These are phyloP conservation scores for Eidolon dupreanum DNA, from an alignment of 2,797 vertebrate genomes.

Conservation along the genomic window DNA sequence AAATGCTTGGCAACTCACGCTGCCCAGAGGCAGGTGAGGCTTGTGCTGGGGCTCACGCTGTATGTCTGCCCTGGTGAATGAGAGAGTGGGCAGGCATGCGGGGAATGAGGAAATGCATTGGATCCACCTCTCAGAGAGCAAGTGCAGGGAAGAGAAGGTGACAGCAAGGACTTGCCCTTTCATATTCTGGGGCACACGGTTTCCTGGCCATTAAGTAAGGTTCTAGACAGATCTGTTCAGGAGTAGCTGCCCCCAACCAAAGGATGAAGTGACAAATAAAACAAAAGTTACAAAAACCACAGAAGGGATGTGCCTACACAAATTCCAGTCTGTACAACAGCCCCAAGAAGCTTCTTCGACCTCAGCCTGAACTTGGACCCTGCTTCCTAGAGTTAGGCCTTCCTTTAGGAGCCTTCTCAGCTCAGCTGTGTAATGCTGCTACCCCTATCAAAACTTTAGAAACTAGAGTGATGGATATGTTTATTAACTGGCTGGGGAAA, in stretches of 20 bases:
- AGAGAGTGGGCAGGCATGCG: too few relatives aligned
- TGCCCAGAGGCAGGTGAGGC: background rate
- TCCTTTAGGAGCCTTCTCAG: background rate
- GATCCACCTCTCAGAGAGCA: background rate
- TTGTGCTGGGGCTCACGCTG: background rate
- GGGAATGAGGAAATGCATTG: background rate
- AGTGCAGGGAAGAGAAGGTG: background rate
- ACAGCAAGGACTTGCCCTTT: background rate
- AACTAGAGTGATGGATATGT: background rate
- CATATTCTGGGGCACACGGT: background rate
- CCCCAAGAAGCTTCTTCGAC: background rate
- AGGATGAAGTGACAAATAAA: background rate
- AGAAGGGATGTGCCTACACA: background rate
- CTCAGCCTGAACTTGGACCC: background rate
- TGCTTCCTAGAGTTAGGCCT: background rate
- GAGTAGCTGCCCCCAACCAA: background rate
- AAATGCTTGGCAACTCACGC: fast-evolving
- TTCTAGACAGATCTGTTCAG: background rate
- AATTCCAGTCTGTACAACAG: background rate
- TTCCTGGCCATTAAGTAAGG: background rate
- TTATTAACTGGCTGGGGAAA: background rate
- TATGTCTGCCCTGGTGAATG: background rate
- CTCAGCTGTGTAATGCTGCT: background rate
- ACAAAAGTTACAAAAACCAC: background rate
- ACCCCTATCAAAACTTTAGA: background rate